Base-by-base conservation (phyloP, 1,140 invertebrate genomes). In the Tenebrio molitor region DNA sequence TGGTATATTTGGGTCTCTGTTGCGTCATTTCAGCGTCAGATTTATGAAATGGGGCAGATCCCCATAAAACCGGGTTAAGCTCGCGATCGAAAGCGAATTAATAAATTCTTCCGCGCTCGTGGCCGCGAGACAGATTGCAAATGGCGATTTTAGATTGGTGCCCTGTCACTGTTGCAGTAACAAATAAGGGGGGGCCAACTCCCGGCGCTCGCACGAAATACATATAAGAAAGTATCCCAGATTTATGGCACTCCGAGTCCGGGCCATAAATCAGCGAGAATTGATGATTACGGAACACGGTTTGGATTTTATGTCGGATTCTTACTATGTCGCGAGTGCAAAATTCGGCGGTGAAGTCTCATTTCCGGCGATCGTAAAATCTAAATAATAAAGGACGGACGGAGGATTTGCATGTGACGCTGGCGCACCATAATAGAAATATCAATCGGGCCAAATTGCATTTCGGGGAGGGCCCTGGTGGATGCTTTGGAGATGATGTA, bases 401-500 rank as follows among this genome's bases (percentile, higher is more conserved):
- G 67, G 12, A 7, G 5, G 3, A 74, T 74, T 70, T 71, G 62
- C 65, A 71, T 74, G 34, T 19, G 42, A 7, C 12, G n/a, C 29
- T 33, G 29, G 29, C 10, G 12, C 36, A 39, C 7, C 12, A 21
- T 58, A 58, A 58, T 58, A 58, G 50, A 58, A 58, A 39, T 12
- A 39, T 39, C 36, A 39, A 39, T 39, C n/a, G n/a, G 36, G 12
- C 5, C 36, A 39, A 39, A 58, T 58, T 58, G 50, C 21, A 58
- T 58, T 58, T 50, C 23, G 36, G 17, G 39, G 36, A 7, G 64
- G 29, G 21, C 33, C 34, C 10, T 23, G 33, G 12, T 34, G 12
- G 21, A 21, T 12, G 5, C 12, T 12, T 4, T 6, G 41, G 68
- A 71, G 63, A 46, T 76, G 73, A 74, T 78, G 74, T 75, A 79